phyloP scores from a whole-genome alignment of 2,888 invertebrate genomes.

The Cephus pygmeus region DNA sequence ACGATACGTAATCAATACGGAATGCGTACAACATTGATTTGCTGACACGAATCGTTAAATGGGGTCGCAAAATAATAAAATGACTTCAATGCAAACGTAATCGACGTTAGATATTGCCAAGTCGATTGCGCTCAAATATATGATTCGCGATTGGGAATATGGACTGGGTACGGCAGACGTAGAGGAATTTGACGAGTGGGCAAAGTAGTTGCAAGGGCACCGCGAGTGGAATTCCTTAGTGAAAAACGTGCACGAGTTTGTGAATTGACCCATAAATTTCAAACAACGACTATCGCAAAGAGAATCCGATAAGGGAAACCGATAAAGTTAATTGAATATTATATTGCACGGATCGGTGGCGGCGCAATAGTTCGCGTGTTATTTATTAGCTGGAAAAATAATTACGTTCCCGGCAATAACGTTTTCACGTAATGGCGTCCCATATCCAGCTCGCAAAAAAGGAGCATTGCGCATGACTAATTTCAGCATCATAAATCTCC shows the following conservation, averaged over 20 bases:
- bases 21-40: not conserved
- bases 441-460: not conserved
- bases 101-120: not conserved
- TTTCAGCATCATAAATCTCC: not conserved
- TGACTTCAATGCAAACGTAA: not conserved
- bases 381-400: constrained; percentile 33
- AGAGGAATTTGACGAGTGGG: not conserved
- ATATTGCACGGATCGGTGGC: constrained; percentile 16
- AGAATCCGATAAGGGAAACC: constrained; percentile 8
- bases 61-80: not conserved
- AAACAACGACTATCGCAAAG: constrained; percentile 20
- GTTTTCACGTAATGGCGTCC: not conserved
- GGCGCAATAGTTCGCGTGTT: constrained; percentile 23
- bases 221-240: not conserved
- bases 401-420: constrained; percentile 28
- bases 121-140: not conserved
- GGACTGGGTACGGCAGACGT: not conserved
- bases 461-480: not conserved
- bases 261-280: not conserved
- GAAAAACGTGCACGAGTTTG: not conserved
- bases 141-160: not conserved
- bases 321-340: constrained; percentile 30
- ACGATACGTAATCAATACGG: not conserved
- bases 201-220: not conserved
- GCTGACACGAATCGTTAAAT: not conserved